Evolutionary conservation across 2,113 vertebrate genomes (phyloP).

Genomic region (Embiotoca jacksoni): DNA sequence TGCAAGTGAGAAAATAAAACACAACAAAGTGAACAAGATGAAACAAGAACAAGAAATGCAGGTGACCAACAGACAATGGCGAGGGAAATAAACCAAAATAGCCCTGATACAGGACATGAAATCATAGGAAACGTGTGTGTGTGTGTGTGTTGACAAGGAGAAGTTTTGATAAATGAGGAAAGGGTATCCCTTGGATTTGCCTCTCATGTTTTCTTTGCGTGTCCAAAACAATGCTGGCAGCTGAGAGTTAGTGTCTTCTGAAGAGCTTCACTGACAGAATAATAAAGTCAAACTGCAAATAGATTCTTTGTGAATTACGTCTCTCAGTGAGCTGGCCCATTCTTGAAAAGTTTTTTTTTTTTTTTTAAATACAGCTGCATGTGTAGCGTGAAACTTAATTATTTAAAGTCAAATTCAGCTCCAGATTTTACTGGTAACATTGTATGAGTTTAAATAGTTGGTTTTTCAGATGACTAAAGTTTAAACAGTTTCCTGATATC

Average conservation of each 20-base stretch:
- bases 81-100: constrained; percentile 65
- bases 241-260: neutral
- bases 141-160: constrained; percentile 39
- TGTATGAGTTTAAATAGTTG: no score
- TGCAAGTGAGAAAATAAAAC: constrained; percentile 50
- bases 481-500: neutral
- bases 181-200: constrained; percentile 26
- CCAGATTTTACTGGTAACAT: no score
- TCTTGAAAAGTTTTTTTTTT: no score
- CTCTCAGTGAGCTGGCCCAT: no score
- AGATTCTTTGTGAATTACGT: no score
- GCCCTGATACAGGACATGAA: constrained; percentile 59
- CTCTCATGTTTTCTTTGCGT: constrained; percentile 1
- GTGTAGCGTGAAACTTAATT: no score
- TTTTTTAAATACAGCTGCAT: no score
- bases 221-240: neutral
- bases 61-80: constrained; percentile 58
- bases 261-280: neutral
- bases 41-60: constrained; percentile 50
- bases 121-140: constrained; percentile 60
- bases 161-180: neutral
- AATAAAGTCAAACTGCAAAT: neutral
- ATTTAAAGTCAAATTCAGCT: no score
- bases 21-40: constrained; percentile 11
- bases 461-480: neutral